Evolutionary conservation across 37 sponge, comb jelly and placozoan genomes (phyloP), one percentile per base, ranked within the genome.

Genomic region (Beroe ovata): DNA sequence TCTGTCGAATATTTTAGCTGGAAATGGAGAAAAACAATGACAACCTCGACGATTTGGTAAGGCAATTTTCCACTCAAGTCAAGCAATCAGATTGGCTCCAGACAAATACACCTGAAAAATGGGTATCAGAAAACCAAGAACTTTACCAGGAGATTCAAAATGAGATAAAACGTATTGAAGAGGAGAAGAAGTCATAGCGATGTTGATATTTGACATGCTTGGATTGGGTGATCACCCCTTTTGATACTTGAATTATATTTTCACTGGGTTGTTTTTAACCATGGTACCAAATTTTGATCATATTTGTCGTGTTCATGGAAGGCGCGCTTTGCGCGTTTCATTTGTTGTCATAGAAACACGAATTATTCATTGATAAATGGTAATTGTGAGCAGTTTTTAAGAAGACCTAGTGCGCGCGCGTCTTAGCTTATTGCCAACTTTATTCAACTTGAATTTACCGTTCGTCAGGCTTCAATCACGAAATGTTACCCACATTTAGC

Each of bases 111-210:
- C 47, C 84, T 21, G 84, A 77, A 39, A 77, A 77, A 23, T 77
- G 84, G 84, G 32, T 77, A 19, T 38, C 54, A 20, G 84, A 77
- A 77, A 77, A 77, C 38, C 38, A 77, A 35, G 54, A 77, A 39
- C 84, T 77, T 1, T 42, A 77, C 54, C 22, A 77, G 54, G 58
- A 77, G 54, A 77, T 77, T 11, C 84, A 77, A 23, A 23, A 77
- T 38, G 54, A 77, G 22, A 14, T 32, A 1, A 77, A 77, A 39
- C 35, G 38, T 42, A 42, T 77, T n/a, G 84, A 77, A 8, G 47
- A 39, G 20, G 84, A 33, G 54, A 39, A 2, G n/a, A 26, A 77
- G 8, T 6, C 26, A 54, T 42, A 41, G 18, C 39, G 6, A 40
- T 77, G n/a, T n/a, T n/a, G n/a, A n/a, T n/a, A n/a, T n/a, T n/a